Percentiles rank a stretch among this genome's conserved stretches.
Evolutionary conservation across 2,797 vertebrate species (phyloP).

Genomic region (Pteropus rufus): DNA sequence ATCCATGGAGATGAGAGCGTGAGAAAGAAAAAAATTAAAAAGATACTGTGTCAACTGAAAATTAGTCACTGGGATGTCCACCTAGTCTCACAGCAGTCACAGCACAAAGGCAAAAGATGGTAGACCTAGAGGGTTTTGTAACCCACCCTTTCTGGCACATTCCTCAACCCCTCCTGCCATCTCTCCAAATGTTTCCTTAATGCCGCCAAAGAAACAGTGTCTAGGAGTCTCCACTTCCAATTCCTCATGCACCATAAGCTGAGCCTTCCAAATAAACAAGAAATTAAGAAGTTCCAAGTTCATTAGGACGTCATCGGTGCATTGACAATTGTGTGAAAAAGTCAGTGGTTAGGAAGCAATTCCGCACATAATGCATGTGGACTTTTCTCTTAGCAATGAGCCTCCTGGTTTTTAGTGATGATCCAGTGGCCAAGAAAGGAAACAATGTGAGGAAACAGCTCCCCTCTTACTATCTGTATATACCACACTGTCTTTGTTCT

Average conservation of each 20-base stretch:
- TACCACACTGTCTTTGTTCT: not conserved
- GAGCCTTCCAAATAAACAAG: slow-evolving; percentile 13
- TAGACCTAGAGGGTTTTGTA: not conserved
- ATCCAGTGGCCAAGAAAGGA: not conserved
- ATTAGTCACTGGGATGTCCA: not conserved
- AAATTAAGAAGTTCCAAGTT: slow-evolving; percentile 21
- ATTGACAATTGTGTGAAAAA: not conserved
- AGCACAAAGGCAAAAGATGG: not conserved
- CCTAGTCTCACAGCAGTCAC: not conserved
- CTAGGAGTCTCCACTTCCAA: not conserved
- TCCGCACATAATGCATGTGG: not conserved
- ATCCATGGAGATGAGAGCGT: not conserved
- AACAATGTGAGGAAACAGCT: not conserved
- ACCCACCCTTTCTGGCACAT: slow-evolving; percentile 4
- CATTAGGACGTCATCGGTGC: slow-evolving; percentile 14
- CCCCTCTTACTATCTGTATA: not conserved
- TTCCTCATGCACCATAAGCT: not conserved
- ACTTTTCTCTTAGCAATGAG: not conserved
- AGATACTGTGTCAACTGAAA: not conserved
- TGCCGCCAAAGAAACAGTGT: not conserved
- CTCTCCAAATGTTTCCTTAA: slow-evolving; percentile 35
- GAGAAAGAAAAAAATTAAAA: not conserved
- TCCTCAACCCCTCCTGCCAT: not conserved
- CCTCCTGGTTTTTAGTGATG: not conserved
- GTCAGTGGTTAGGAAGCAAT: not conserved